phyloP scores from a whole-genome alignment of 1,140 invertebrate genomes.

The Teleogryllus occipitalis region DNA sequence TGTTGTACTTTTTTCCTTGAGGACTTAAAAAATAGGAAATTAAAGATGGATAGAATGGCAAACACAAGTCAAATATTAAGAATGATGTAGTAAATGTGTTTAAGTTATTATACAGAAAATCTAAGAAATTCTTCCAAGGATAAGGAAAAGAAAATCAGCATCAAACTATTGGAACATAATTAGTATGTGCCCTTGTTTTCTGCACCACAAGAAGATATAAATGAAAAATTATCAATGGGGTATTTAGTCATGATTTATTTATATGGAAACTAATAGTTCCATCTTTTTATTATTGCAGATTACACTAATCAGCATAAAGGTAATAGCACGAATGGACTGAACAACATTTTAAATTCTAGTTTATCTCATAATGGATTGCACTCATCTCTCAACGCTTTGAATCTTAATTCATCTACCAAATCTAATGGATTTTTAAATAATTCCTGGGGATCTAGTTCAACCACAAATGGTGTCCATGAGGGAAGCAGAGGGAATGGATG shows the following conservation, averaged over 20 bases:
- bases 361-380: slow-evolving; percentile 19
- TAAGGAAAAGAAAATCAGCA: neutral
- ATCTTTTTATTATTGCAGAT: slow-evolving; percentile 12
- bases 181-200: neutral
- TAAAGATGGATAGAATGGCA: too few relatives aligned
- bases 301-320: slow-evolving; percentile 17
- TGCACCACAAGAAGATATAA: neutral
- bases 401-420: slow-evolving; percentile 20
- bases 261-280: neutral
- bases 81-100: too few relatives aligned
- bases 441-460: slow-evolving; percentile 14
- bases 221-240: neutral
- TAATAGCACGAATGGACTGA: slow-evolving; percentile 14
- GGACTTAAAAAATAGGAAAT: too few relatives aligned
- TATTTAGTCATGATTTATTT: neutral
- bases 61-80: too few relatives aligned
- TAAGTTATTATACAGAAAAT: too few relatives aligned
- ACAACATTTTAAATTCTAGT: slow-evolving; percentile 17
- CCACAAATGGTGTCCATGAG: neutral
- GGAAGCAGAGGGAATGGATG: slow-evolving; percentile 13
- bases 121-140: too few relatives aligned
- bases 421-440: slow-evolving; percentile 7
- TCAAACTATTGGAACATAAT: neutral
- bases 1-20: too few relatives aligned
- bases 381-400: slow-evolving; percentile 20